phyloP scores from a whole-genome alignment of 2,113 vertebrate genomes.

The Sisor rabdophorus region DNA sequence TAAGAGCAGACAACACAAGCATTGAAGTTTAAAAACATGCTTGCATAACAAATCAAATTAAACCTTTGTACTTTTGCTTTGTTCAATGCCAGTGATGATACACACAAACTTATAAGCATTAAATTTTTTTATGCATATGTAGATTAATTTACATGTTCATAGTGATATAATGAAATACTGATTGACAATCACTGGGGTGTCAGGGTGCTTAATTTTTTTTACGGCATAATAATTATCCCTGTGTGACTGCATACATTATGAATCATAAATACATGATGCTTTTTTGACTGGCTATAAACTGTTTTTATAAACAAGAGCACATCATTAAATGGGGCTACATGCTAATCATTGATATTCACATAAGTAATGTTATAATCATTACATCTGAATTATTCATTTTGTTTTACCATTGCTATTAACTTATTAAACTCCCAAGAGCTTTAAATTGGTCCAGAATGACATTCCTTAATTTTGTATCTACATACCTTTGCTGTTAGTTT shows the following conservation, averaged over 20 bases:
- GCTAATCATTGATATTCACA: constrained; percentile 20
- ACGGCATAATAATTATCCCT: constrained; percentile 9
- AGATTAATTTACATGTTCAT: neutral
- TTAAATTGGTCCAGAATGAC: neutral
- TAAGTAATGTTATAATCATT: constrained; percentile 23
- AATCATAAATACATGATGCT: constrained; percentile 14
- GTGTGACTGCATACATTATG: constrained; percentile 9
- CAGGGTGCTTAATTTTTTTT: neutral
- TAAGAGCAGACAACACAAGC: constrained; percentile 4
- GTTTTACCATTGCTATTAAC: constrained; percentile 13
- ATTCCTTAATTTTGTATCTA: constrained; percentile 1
- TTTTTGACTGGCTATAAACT: constrained; percentile 7
- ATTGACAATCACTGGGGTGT: neutral
- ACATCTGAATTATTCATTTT: constrained; percentile 19
- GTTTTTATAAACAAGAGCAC: constrained; percentile 14
- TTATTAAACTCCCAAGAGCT: constrained; percentile 11
- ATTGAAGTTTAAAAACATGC: constrained; percentile 43
- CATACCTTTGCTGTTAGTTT: constrained; percentile 5
- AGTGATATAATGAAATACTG: constrained; percentile 1
- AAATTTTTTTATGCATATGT: neutral
- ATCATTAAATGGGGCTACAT: constrained; percentile 12
- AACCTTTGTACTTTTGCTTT: neutral
- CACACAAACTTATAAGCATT: neutral
- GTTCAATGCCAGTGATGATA: neutral
- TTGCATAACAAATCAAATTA: constrained; percentile 43